A percentile compares a stretch with the other conserved stretches of the same genome.
These are phyloP conservation scores for Hydrochoerus hydrochaeris DNA, from an alignment of 2,113 vertebrate genomes.

Conservation along the genomic window DNA sequence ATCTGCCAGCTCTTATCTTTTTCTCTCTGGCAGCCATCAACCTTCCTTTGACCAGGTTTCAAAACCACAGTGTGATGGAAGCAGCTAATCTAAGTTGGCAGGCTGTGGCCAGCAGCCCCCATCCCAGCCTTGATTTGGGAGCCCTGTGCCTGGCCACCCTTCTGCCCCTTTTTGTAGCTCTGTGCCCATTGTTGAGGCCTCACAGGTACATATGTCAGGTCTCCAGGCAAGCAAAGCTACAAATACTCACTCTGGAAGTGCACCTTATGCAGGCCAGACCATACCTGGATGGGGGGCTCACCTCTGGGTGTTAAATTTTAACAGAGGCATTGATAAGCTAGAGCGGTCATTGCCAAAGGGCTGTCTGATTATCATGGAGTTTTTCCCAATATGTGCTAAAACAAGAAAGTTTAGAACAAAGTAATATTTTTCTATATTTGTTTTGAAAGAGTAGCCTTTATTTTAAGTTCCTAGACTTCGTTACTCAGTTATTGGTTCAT, in stretches of 20 bases:
- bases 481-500: background rate
- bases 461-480: background rate
- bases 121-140: background rate
- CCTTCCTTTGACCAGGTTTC: background rate
- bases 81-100: background rate
- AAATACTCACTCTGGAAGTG: background rate
- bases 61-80: background rate
- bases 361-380: background rate
- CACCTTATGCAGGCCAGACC: background rate
- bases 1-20: background rate
- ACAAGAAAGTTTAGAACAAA: background rate
- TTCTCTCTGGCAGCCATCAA: background rate
- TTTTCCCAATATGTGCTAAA: background rate
- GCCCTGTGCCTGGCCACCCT: background rate
- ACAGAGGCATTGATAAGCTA: background rate
- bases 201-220: background rate
- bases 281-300: background rate
- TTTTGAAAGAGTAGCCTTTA: background rate
- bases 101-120: background rate
- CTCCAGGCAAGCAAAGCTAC: background rate
- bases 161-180: background rate
- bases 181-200: background rate
- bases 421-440: background rate
- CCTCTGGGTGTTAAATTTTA: background rate
- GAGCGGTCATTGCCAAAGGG: background rate